Conservation (phyloP, 2,888 invertebrate species). For the Epinotia demarniana region DNA sequence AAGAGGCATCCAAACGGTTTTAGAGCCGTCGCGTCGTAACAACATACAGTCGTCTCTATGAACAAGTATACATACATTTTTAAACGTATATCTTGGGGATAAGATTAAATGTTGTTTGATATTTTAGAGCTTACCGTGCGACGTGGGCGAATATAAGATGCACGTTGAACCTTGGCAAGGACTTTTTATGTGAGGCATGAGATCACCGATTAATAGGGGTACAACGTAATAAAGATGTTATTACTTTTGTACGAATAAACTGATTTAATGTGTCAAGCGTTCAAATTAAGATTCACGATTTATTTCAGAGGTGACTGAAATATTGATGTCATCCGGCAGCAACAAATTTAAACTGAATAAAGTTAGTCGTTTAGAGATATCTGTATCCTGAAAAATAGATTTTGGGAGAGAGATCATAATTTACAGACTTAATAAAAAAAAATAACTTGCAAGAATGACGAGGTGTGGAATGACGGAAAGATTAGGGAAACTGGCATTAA, state of each 20-base stretch:
- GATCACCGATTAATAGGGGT: constrained; percentile 20
- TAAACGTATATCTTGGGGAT: neutral
- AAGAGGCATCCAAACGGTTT: constrained; percentile 15
- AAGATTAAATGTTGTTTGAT: constrained; percentile 1
- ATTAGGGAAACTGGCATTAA: no score
- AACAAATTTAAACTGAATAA: neutral
- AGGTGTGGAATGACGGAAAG: no score
- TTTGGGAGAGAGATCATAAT: neutral
- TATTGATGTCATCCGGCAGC: neutral
- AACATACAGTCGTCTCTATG: neutral
- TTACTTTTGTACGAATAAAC: constrained; percentile 18
- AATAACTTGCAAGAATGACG: neutral
- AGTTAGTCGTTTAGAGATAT: neutral
- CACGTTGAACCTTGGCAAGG: constrained; percentile 30
- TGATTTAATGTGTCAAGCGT: constrained; percentile 7
- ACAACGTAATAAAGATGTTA: neutral
- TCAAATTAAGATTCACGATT: constrained; percentile 15
- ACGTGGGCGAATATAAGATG: constrained; percentile 33
- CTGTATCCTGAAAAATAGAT: neutral
- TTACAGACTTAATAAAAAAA: neutral
- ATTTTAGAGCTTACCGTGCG: neutral
- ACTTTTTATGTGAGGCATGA: constrained; percentile 19
- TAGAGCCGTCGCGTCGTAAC: constrained; percentile 28
- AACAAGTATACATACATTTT: neutral
- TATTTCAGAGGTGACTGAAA: neutral